A percentile compares a stretch with the other conserved stretches of the same genome.
Evolutionary conservation across 2,888 invertebrate species (phyloP).

Genomic region (Drosophila demipolita): DNA sequence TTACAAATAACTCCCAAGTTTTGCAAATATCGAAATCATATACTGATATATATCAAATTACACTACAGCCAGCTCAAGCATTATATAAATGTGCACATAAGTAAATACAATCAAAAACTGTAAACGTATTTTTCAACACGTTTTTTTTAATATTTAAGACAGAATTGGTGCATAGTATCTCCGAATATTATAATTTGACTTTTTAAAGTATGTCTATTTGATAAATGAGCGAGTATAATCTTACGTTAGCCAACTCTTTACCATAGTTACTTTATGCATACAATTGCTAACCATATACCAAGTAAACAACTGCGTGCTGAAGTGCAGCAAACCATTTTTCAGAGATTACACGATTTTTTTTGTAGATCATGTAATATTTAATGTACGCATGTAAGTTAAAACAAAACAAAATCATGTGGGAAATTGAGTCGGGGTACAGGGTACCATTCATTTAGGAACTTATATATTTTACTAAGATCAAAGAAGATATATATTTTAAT

Average conservation of each 20-base stretch:
- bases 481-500: neutral
- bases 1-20: neutral
- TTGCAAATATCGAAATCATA: neutral
- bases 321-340: neutral
- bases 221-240: neutral
- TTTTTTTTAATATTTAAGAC: neutral
- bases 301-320: neutral
- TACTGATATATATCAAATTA: neutral
- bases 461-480: conserved; percentile 1
- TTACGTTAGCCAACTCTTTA: neutral
- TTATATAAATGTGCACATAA: neutral
- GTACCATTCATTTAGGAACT: neutral
- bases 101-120: conserved; percentile 1
- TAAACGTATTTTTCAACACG: neutral
- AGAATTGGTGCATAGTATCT: neutral
- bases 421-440: neutral
- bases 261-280: neutral
- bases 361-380: neutral
- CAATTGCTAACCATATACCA: neutral
- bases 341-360: neutral
- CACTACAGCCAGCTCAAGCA: neutral
- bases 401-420: neutral
- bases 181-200: neutral
- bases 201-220: neutral
- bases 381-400: neutral